Evolutionary conservation across 2,888 invertebrate genomes (phyloP).

Genomic region (Morpho deidamia): DNA sequence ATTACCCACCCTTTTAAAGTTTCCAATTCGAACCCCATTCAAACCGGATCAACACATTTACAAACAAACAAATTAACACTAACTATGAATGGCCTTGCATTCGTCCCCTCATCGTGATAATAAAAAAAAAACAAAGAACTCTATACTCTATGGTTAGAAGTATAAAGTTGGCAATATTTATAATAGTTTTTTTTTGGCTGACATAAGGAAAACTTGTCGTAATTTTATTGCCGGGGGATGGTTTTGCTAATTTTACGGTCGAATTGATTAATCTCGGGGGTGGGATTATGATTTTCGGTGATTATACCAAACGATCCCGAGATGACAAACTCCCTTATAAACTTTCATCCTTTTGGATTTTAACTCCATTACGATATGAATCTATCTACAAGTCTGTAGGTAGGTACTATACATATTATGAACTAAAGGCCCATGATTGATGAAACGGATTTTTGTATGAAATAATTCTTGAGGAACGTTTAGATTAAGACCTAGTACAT

Average conservation of each 20-base stretch:
- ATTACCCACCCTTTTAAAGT: not conserved
- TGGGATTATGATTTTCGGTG: slow-evolving; percentile 3
- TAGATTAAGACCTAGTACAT: no score
- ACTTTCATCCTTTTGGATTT: no score
- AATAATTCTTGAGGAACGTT: no score
- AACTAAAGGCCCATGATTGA: no score
- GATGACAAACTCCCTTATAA: no score
- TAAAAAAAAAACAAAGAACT: not conserved
- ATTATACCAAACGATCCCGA: no score
- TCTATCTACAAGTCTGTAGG: no score
- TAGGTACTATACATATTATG: no score
- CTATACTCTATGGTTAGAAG: not conserved
- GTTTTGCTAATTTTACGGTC: slow-evolving; percentile 23
- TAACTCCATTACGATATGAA: no score
- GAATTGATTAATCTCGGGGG: slow-evolving; percentile 18
- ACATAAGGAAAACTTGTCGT: slow-evolving; percentile 22
- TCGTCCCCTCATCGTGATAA: not conserved
- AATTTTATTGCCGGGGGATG: slow-evolving; percentile 25
- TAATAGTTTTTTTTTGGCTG: not conserved
- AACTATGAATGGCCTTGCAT: slow-evolving; percentile 15
- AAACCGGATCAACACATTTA: slow-evolving; percentile 15
- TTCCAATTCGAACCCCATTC: not conserved
- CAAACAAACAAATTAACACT: slow-evolving; percentile 22
- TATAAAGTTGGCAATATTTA: not conserved
- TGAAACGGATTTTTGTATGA: no score